Base-by-base conservation (phyloP, 2,888 invertebrate genomes). In the Xestia ashworthii region DNA sequence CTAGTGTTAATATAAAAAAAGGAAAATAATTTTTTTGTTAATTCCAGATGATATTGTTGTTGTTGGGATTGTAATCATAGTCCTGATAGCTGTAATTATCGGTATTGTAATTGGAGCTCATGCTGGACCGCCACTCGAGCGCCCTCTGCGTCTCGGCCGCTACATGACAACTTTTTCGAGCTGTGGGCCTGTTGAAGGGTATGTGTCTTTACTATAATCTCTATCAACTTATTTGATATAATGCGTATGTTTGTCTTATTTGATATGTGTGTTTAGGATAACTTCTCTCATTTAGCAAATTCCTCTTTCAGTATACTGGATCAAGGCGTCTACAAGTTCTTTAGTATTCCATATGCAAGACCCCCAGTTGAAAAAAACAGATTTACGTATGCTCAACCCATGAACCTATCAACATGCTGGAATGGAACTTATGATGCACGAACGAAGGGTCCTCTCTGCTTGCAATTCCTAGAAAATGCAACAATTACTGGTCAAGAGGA, bases 181-280 rank as follows among this genome's bases (percentile, higher is more conserved):
- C 60, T 99, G 99, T 91, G 99, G 99, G 71, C 97, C 97, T 81
- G 98, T 98, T 44, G 98, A 98, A 94, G 99, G 98, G 98, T 98
- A 93, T 93, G 90, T 84, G 5, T 58, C 58, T 71, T 32, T 38
- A 72, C 38, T 74, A n/a, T 25, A 66, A 46, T 48, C 64, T 68
- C 48, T 65, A 14, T n/a, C 5, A 44, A 62, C 14, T 44, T 38
- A 44, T 50, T 50, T 68, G 6, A 67, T n/a, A 14, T 44, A 19
- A 19, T 48, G 48, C 6, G 16, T 48, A 19, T 19, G 19, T 50
- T 50, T 22, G 0, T 8, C 6, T 8, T 50, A 19, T 8, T 50
- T 50, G 19, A 53, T 32, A 32, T 53, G 48, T 55, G 22, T 66
- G 6, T 50, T 41, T 44, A 66, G 2, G 38, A 48, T 58, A 22